A percentile compares a stretch with the other conserved stretches of the same genome.
phyloP scores from a whole-genome alignment of 2,113 vertebrate genomes.

The Pagrus major region DNA sequence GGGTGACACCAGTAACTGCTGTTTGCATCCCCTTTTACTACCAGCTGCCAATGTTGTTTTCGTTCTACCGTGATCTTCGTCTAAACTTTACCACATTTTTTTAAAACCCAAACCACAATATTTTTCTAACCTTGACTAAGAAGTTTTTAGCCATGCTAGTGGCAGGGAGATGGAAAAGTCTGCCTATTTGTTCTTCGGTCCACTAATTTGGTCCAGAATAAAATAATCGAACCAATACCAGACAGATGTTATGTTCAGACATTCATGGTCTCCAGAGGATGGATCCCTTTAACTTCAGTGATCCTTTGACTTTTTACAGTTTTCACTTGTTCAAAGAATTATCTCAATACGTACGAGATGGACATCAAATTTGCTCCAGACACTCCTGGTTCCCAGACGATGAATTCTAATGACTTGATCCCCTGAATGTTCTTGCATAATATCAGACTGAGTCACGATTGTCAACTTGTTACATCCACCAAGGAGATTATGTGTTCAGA shows the following conservation, averaged over 20 bases:
- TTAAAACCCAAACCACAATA: background rate
- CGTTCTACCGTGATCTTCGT: background rate
- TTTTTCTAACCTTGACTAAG: slow-evolving; percentile 8
- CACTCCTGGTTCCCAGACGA: background rate
- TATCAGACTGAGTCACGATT: no score
- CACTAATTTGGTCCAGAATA: background rate
- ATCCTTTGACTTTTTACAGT: background rate
- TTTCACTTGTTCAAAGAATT: background rate
- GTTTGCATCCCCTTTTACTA: slow-evolving; percentile 25
- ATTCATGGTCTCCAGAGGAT: no score
- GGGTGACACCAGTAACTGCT: slow-evolving; percentile 26
- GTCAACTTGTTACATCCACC: no score
- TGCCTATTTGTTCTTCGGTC: background rate
- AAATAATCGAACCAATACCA: background rate
- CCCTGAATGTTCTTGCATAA: no score
- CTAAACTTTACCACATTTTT: slow-evolving; percentile 1
- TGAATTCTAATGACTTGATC: no score
- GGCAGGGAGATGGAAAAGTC: background rate
- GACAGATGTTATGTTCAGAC: no score
- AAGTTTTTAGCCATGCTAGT: background rate
- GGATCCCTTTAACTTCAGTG: background rate
- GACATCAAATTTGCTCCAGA: background rate
- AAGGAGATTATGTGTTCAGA: no score
- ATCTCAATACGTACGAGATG: no score
- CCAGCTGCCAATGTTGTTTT: slow-evolving; percentile 31